Conservation (phyloP, 2,888 invertebrate genomes). For the Eutolmus rufibarbis region DNA sequence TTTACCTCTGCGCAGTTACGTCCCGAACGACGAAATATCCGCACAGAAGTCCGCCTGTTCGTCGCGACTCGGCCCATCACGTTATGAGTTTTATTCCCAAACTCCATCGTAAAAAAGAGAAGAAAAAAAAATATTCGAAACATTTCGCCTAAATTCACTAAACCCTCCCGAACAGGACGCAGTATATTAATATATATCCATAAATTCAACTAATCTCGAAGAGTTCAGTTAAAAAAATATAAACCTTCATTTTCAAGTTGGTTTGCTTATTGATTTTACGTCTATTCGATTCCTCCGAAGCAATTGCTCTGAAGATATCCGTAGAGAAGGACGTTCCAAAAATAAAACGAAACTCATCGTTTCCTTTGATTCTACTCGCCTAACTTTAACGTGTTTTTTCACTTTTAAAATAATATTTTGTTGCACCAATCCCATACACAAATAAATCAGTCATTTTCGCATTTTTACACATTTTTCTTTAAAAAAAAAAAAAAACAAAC, state of each 20-base stretch:
- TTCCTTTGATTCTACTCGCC: not conserved
- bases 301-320: not conserved
- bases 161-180: not conserved
- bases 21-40: not conserved
- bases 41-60: not conserved
- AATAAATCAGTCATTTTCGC: conserved; percentile 33
- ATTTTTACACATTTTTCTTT: not conserved
- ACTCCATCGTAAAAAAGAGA: not conserved
- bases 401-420: conserved; percentile 8
- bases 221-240: conserved; percentile 5
- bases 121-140: not conserved
- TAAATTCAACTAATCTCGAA: conserved; percentile 6
- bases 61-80: not conserved
- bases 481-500: no score
- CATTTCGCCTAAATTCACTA: conserved; percentile 17
- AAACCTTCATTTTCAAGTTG: not conserved
- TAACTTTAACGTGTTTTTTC: not conserved
- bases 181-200: not conserved
- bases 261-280: not conserved
- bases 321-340: not conserved
- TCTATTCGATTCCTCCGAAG: not conserved
- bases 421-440: conserved; percentile 34
- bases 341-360: not conserved
- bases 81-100: not conserved
- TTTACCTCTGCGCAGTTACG: not conserved